Conservation (phyloP, 2,797 vertebrate genomes). For the Dicrostonyx torquatus region DNA sequence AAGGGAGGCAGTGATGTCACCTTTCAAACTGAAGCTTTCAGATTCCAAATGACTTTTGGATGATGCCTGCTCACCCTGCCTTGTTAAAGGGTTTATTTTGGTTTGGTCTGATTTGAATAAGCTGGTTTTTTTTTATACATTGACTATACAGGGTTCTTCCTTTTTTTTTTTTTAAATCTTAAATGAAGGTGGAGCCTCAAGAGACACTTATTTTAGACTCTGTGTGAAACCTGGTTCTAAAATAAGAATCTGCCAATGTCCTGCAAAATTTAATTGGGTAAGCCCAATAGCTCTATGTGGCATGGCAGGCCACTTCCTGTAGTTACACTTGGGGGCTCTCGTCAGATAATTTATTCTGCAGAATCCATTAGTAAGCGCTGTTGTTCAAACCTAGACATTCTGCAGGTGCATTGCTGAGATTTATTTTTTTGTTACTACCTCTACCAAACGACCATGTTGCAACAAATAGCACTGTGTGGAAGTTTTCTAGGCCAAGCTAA, state of each 20-base stretch:
- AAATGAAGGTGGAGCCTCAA: background rate
- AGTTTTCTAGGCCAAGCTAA: background rate
- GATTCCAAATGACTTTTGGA: background rate
- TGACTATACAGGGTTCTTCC: background rate
- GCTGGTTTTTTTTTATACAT: background rate
- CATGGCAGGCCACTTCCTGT: conserved; percentile 11
- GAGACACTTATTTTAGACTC: conserved; percentile 53
- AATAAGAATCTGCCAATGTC: conserved; percentile 51
- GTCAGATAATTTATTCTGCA: conserved; percentile 5
- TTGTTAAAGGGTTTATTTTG: background rate
- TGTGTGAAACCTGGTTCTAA: conserved; percentile 35
- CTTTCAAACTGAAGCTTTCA: background rate
- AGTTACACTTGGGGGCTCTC: background rate
- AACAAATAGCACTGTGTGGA: background rate
- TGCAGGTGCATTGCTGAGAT: background rate
- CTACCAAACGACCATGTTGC: background rate
- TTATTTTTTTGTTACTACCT: background rate
- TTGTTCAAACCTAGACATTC: background rate
- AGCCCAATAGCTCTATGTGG: background rate
- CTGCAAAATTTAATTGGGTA: conserved; percentile 55
- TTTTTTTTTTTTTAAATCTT: background rate
- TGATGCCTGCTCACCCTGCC: background rate
- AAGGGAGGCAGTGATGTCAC: background rate
- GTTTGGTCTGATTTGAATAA: background rate
- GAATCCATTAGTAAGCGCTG: background rate